These are phyloP conservation scores for Drosophila tropicalis DNA, from an alignment of 1,140 invertebrate genomes.

Conservation along the genomic window DNA sequence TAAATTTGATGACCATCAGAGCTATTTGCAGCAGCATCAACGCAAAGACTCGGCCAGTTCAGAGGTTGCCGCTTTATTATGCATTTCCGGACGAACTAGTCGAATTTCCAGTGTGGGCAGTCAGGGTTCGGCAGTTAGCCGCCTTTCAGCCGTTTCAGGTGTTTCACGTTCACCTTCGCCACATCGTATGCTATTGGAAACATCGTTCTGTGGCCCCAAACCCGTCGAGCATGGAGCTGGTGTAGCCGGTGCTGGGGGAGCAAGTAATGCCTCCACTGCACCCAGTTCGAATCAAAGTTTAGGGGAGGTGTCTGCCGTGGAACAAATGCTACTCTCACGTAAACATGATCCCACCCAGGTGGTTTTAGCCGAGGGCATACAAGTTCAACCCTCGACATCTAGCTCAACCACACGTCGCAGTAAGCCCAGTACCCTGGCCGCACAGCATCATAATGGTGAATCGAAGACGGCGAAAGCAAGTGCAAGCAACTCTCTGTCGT, in stretches of 20 bases:
- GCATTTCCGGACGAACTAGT: slow-evolving; percentile 92
- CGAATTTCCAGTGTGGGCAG: slow-evolving; percentile 91
- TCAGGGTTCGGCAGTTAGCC: slow-evolving; percentile 87
- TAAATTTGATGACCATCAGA: slow-evolving; percentile 85
- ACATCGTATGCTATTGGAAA: slow-evolving; percentile 93
- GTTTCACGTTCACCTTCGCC: slow-evolving; percentile 91
- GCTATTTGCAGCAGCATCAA: slow-evolving; percentile 85
- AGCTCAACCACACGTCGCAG: slow-evolving; percentile 48
- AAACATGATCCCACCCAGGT: slow-evolving; percentile 85
- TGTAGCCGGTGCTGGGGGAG: slow-evolving; percentile 10
- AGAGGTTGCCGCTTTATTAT: slow-evolving; percentile 86
- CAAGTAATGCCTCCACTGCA: slow-evolving; percentile 55
- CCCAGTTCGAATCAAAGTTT: slow-evolving; percentile 75
- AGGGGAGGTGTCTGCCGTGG: slow-evolving; percentile 85
- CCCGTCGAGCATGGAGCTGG: slow-evolving; percentile 85
- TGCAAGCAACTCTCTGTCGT: background rate
- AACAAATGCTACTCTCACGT: slow-evolving; percentile 87
- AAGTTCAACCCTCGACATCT: slow-evolving; percentile 37
- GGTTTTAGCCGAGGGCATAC: slow-evolving; percentile 85
- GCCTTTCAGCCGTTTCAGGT: slow-evolving; percentile 88
- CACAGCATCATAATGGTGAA: slow-evolving; percentile 56
- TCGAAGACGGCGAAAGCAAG: slow-evolving; percentile 23
- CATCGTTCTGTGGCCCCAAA: slow-evolving; percentile 93
- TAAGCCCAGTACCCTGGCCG: slow-evolving; percentile 27
- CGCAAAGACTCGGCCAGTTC: slow-evolving; percentile 91